These are phyloP conservation scores for Spinus pinus DNA, from an alignment of 2,797 vertebrate species.

Conservation along the genomic window DNA sequence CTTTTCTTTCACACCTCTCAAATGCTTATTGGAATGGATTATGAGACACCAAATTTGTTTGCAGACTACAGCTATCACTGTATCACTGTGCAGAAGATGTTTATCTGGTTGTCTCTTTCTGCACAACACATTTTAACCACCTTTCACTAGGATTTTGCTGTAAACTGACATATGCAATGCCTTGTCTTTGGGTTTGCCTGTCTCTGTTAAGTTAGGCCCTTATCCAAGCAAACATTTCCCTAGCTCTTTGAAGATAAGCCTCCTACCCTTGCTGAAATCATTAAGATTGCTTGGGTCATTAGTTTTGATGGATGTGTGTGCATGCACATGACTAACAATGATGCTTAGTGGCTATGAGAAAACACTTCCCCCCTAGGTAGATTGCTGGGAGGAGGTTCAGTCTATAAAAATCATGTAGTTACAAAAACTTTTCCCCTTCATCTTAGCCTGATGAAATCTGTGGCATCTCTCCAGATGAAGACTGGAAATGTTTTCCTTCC, in stretches of 20 bases:
- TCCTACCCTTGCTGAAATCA: background rate
- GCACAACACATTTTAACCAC: background rate
- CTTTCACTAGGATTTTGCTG: background rate
- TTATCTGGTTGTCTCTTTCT: background rate
- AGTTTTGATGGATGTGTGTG: background rate
- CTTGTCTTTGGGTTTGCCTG: background rate
- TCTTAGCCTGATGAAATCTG: slow-evolving; percentile 41
- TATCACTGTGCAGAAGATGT: background rate
- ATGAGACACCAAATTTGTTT: background rate
- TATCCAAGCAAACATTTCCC: background rate
- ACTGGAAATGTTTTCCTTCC: slow-evolving; percentile 45
- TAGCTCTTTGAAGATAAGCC: background rate
- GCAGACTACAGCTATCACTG: background rate
- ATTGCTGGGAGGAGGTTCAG: background rate
- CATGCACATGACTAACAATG: background rate
- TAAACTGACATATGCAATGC: background rate
- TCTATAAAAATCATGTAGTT: slow-evolving; percentile 1
- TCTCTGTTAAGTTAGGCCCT: background rate
- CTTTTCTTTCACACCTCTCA: background rate
- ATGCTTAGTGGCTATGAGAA: background rate
- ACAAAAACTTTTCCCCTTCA: slow-evolving; percentile 34
- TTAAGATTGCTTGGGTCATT: background rate
- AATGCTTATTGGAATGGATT: background rate
- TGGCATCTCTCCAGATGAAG: slow-evolving; percentile 41
- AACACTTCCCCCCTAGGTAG: background rate